A percentile compares a stretch with the other conserved stretches of the same genome.
Evolutionary conservation across 92 coral and sea anemone genomes (phyloP).

Genomic region (Heteractis magnifica): DNA sequence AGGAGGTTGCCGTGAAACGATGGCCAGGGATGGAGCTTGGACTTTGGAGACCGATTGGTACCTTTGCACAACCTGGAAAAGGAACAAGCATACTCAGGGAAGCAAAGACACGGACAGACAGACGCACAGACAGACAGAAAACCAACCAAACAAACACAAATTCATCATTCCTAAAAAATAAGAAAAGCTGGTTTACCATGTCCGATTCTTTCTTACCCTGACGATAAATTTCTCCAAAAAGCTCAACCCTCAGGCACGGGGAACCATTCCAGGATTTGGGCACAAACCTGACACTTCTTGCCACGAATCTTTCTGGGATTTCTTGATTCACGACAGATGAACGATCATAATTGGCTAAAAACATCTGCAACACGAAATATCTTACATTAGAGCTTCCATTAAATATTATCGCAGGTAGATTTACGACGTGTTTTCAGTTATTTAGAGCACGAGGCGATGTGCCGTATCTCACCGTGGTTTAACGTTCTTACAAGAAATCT

Average conservation of each 20-base stretch:
- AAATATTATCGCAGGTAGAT: background rate
- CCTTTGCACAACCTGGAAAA: constrained; percentile 5
- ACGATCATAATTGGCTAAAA: constrained; percentile 28
- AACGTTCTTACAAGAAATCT: too few species aligned
- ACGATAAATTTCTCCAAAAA: constrained; percentile 41
- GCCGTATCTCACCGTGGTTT: too few species aligned
- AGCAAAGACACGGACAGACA: background rate
- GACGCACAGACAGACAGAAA: background rate
- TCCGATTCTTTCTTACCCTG: background rate
- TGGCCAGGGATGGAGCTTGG: background rate
- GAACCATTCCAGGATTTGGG: constrained; percentile 36
- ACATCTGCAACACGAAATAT: constrained; percentile 12
- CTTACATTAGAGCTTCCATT: background rate
- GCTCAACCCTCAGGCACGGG: constrained; percentile 53
- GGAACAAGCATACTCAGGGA: too few species aligned
- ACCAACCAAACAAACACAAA: background rate
- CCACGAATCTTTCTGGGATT: constrained; percentile 1
- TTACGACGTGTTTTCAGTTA: too few species aligned
- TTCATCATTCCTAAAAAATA: background rate
- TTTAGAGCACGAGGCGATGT: too few species aligned
- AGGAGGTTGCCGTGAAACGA: constrained; percentile 1
- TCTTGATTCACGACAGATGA: constrained; percentile 21
- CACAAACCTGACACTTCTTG: constrained; percentile 29
- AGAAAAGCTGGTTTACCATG: background rate
- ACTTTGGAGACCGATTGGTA: constrained; percentile 8